Evolutionary conservation across 2,113 vertebrate genomes (phyloP).

Genomic region (Ammospiza caudacuta): DNA sequence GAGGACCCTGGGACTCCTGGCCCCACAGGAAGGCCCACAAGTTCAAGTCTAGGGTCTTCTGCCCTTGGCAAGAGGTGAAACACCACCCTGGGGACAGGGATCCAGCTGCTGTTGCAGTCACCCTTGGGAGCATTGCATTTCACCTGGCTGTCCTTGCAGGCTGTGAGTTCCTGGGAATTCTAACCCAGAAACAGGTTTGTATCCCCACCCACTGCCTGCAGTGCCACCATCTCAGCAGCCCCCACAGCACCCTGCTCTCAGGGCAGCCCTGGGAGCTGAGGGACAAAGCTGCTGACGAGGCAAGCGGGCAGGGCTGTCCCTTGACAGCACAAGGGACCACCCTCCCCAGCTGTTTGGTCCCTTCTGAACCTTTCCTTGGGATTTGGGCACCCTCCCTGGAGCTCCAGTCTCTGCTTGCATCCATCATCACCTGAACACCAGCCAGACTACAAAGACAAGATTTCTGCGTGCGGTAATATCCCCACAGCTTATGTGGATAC

Average conservation of each 20-base stretch:
- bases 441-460: neutral
- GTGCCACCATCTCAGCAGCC: neutral
- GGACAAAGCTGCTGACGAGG: neutral
- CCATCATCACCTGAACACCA: neutral
- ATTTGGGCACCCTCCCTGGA: neutral
- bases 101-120: neutral
- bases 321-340: accelerated
- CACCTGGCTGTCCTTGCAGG: neutral
- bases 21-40: accelerated
- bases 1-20: accelerated
- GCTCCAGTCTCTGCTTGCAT: neutral
- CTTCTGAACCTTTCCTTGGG: neutral
- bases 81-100: neutral
- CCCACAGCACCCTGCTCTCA: accelerated
- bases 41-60: neutral
- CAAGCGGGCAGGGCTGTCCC: neutral
- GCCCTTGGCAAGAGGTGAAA: accelerated
- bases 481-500: neutral
- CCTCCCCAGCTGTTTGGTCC: accelerated
- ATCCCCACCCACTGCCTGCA: neutral
- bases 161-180: neutral
- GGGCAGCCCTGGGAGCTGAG: neutral
- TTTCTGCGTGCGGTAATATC: accelerated
- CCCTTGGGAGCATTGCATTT: neutral
- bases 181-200: neutral